phyloP scores from a whole-genome alignment of 2,888 invertebrate species.

The Acrobasis repandana region DNA sequence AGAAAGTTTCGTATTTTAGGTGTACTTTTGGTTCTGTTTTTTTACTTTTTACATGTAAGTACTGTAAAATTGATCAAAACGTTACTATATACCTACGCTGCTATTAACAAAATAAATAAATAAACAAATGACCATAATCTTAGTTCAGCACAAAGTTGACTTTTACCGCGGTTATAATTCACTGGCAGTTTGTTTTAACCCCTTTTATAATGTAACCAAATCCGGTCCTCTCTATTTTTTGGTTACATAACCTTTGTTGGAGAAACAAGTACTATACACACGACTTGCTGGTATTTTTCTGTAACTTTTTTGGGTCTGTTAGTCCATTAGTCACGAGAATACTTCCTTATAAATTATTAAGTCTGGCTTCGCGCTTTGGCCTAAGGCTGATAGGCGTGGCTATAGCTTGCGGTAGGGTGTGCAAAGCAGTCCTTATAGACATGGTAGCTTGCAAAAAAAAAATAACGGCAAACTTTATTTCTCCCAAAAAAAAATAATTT shows the following conservation, averaged over 20 bases:
- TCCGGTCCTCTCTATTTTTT: not conserved
- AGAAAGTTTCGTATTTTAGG: too few species aligned
- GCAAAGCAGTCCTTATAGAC: too few species aligned
- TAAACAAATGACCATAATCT: not conserved
- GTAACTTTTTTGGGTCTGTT: not conserved
- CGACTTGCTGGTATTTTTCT: not conserved
- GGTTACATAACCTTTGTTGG: not conserved
- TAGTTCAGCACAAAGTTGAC: not conserved
- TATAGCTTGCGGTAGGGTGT: too few species aligned
- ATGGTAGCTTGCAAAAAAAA: too few species aligned
- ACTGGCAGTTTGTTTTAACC: slow-evolving; percentile 3
- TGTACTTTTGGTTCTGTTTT: too few species aligned
- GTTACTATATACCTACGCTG: not conserved
- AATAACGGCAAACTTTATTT: too few species aligned
- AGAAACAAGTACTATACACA: not conserved
- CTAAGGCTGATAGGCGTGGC: not conserved
- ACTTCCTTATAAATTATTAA: slow-evolving; percentile 9
- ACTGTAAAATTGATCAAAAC: too few species aligned
- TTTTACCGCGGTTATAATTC: slow-evolving; percentile 1
- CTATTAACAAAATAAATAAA: not conserved
- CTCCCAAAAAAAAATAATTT: too few species aligned
- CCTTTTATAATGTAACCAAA: slow-evolving; percentile 6
- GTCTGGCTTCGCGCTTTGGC: not conserved
- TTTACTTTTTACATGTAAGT: too few species aligned
- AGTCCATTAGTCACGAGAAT: not conserved